phyloP scores from a whole-genome alignment of 2,797 vertebrate genomes.

The Mionectes olivaceus region DNA sequence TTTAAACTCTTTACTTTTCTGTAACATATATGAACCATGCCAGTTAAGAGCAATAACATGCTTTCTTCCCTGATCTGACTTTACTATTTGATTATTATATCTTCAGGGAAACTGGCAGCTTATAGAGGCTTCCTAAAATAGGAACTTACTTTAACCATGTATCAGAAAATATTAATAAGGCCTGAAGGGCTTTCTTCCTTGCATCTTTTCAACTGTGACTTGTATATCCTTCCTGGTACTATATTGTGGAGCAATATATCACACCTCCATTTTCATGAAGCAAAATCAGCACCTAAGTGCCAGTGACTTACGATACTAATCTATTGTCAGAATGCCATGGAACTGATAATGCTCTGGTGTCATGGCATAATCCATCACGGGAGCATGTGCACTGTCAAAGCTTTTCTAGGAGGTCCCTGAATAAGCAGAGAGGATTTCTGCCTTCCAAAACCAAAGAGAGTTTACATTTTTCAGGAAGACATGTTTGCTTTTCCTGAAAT shows the following conservation, averaged over 20 bases:
- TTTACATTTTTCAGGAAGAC: background rate
- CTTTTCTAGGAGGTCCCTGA: background rate
- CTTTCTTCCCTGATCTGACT: background rate
- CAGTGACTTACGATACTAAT: background rate
- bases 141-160: background rate
- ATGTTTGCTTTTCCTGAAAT: background rate
- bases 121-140: background rate
- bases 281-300: background rate
- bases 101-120: background rate
- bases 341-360: background rate
- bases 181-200: accelerated
- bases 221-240: background rate
- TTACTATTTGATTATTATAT: background rate
- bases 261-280: background rate
- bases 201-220: background rate
- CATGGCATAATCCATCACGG: background rate
- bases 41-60: background rate
- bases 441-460: background rate
- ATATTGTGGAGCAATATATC: background rate
- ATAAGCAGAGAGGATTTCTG: background rate
- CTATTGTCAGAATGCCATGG: background rate
- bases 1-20: background rate
- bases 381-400: background rate
- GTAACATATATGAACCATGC: background rate
- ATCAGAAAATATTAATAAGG: background rate